Evolutionary conservation across 1,140 invertebrate species (phyloP).

Genomic region (Pogonus chalceus): DNA sequence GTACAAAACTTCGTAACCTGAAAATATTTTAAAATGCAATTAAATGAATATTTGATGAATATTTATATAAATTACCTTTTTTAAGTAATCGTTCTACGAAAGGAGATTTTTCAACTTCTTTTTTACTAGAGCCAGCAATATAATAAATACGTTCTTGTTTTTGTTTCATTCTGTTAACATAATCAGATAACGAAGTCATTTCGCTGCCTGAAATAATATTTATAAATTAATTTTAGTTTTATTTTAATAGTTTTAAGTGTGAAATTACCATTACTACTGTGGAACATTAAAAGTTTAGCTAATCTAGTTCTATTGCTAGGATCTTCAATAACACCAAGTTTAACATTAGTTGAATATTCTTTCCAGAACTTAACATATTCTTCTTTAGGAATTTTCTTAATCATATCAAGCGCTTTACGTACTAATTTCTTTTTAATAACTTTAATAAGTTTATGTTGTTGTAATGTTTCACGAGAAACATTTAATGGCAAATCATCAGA

Average conservation of each 20-base stretch:
- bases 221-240: no score
- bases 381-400: slow-evolving; percentile 90
- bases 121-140: slow-evolving; percentile 79
- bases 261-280: slow-evolving; percentile 61
- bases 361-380: slow-evolving; percentile 96
- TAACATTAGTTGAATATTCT: slow-evolving; percentile 96
- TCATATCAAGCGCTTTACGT: slow-evolving; percentile 94
- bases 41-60: no score
- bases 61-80: slow-evolving; percentile 55
- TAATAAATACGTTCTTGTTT: slow-evolving; percentile 96
- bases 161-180: slow-evolving; percentile 94
- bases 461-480: slow-evolving; percentile 94
- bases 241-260: no score
- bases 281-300: slow-evolving; percentile 89
- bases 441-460: slow-evolving; percentile 98
- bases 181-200: slow-evolving; percentile 74
- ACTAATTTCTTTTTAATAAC: slow-evolving; percentile 97
- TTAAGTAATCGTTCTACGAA: slow-evolving; percentile 91
- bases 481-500: slow-evolving; percentile 99
- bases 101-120: slow-evolving; percentile 87
- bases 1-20: slow-evolving; percentile 88
- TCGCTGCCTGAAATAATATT: slow-evolving; percentile 33
- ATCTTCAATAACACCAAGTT: slow-evolving; percentile 98
- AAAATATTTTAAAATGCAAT: neutral
- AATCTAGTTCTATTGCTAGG: slow-evolving; percentile 89